Conservation (phyloP, 2,888 invertebrate genomes). For the Gastracanthus pulcherrimus region DNA sequence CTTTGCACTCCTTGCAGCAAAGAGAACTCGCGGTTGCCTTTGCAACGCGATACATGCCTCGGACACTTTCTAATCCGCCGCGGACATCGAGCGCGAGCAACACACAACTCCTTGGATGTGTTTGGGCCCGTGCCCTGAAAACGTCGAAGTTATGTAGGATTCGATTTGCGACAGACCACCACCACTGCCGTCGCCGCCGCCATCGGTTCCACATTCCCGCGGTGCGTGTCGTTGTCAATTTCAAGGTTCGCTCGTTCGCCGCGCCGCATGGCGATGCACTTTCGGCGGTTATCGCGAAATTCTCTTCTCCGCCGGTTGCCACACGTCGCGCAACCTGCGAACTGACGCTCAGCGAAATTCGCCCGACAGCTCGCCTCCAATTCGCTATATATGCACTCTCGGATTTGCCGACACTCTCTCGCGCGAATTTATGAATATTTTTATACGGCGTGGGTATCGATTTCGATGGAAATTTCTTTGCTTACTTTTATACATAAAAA, state of each 20-base stretch:
- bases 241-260: slow-evolving; percentile 38
- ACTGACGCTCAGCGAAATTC: background rate
- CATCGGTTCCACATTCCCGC: background rate
- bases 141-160: background rate
- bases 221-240: slow-evolving; percentile 37
- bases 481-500: too few species aligned
- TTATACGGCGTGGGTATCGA: too few species aligned
- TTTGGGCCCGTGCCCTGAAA: background rate
- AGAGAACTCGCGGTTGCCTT: too few species aligned
- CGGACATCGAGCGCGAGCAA: background rate
- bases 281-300: background rate
- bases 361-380: background rate
- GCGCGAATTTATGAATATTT: too few species aligned
- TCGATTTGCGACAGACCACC: background rate
- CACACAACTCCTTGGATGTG: too few species aligned
- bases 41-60: background rate
- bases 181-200: too few species aligned
- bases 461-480: too few species aligned
- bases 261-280: background rate
- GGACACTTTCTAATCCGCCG: slow-evolving; percentile 45
- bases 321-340: too few species aligned
- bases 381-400: background rate
- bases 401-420: too few species aligned
- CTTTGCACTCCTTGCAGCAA: too few species aligned
- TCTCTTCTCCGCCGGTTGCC: background rate